Evolutionary conservation across 2,113 vertebrate species (phyloP).

Genomic region (Tachuris rubrigastra): DNA sequence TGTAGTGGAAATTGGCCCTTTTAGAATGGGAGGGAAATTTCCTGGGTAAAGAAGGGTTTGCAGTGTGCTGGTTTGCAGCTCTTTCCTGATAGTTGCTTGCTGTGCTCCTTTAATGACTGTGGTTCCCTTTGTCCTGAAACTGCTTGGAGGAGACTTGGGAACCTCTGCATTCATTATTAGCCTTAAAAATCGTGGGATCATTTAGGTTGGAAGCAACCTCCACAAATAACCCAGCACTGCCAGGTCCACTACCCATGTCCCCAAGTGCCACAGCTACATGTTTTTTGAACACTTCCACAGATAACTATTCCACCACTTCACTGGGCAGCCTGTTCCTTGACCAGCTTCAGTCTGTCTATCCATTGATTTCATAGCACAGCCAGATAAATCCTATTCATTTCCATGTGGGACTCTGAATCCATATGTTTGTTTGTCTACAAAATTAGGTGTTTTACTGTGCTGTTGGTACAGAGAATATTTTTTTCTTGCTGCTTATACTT

Average conservation of each 20-base stretch:
- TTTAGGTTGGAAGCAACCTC: accelerated
- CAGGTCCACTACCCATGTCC: background rate
- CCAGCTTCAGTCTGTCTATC: background rate
- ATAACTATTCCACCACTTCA: background rate
- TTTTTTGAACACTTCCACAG: background rate
- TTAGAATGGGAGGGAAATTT: background rate
- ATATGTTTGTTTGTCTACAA: background rate
- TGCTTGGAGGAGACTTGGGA: background rate
- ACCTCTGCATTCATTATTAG: background rate
- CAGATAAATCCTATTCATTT: background rate
- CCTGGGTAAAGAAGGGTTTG: background rate
- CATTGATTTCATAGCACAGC: background rate
- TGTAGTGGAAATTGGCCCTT: accelerated
- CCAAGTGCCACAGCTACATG: accelerated
- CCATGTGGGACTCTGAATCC: background rate
- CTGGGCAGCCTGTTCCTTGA: background rate
- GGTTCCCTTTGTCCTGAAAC: background rate
- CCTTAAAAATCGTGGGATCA: background rate
- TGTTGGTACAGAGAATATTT: background rate
- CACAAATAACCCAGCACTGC: background rate
- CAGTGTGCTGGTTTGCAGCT: background rate
- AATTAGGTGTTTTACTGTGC: background rate
- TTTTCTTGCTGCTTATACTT: background rate
- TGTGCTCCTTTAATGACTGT: background rate
- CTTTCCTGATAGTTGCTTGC: background rate